phyloP scores from a whole-genome alignment of 2,113 vertebrate genomes.

The Albula glossodonta region DNA sequence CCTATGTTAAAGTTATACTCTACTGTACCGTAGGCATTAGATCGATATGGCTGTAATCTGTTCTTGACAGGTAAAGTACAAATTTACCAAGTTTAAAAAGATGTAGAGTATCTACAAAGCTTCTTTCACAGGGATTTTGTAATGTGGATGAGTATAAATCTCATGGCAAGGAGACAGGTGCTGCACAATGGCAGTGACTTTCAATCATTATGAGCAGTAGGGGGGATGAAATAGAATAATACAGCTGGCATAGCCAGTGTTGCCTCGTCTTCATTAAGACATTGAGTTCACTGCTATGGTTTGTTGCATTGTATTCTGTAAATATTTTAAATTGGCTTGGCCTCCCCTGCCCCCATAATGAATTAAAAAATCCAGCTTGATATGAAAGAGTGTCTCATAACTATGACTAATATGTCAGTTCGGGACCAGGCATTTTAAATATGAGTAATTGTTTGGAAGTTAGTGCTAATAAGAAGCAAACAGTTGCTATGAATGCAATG shows the following conservation, averaged over 20 bases:
- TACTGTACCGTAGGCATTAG: not conserved
- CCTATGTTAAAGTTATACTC: not conserved
- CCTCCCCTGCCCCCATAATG: not conserved
- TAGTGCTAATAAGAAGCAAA: not conserved
- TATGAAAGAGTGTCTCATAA: not conserved
- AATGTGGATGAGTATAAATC: not conserved
- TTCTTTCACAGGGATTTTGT: not conserved
- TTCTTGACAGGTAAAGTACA: too few relatives aligned
- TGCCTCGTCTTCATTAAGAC: not conserved
- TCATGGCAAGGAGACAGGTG: not conserved
- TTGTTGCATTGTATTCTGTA: not conserved
- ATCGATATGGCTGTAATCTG: not conserved
- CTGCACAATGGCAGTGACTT: not conserved
- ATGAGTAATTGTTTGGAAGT: not conserved
- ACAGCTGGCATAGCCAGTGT: not conserved
- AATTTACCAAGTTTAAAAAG: not conserved
- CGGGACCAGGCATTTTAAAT: not conserved
- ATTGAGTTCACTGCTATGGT: not conserved
- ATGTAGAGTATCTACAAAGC: not conserved
- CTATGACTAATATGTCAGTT: slow-evolving; percentile 1
- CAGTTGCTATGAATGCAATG: not conserved
- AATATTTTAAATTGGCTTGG: not conserved
- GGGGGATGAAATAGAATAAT: not conserved
- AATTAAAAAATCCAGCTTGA: not conserved
- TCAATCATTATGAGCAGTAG: not conserved